These are phyloP conservation scores for Galeopsomyia nigrocyanea DNA, from an alignment of 2,888 invertebrate genomes.

Conservation along the genomic window DNA sequence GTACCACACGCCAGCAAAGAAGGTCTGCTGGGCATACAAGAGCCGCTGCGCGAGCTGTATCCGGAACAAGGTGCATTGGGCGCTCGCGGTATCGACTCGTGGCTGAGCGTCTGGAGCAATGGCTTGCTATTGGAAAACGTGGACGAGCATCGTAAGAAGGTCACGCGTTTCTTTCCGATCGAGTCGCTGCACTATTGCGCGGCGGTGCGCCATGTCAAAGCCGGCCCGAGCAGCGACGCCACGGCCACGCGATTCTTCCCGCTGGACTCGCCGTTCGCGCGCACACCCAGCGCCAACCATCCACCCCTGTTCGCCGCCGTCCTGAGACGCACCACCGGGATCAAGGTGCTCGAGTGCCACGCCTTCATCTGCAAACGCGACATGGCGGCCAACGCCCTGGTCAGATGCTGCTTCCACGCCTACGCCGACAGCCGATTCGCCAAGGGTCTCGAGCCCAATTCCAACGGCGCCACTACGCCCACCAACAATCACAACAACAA, in stretches of 20 bases:
- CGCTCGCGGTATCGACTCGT: conserved; percentile 93
- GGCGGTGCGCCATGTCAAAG: conserved; percentile 87
- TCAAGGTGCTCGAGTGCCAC: conserved; percentile 98
- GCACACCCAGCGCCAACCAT: conserved; percentile 92
- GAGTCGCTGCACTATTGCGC: conserved; percentile 96
- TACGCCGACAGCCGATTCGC: conserved; percentile 97
- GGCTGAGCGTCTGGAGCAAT: conserved; percentile 97
- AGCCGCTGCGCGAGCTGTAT: conserved; percentile 95
- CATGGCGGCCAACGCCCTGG: conserved; percentile 97
- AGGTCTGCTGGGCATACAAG: conserved; percentile 96
- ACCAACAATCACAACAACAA: conserved; percentile 73
- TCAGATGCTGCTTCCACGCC: conserved; percentile 97
- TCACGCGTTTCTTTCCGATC: conserved; percentile 96
- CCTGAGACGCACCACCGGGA: conserved; percentile 93
- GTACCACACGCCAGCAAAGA: conserved; percentile 98
- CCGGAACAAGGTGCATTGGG: conserved; percentile 93
- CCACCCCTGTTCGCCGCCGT: conserved; percentile 98
- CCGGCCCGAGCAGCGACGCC: conserved; percentile 67
- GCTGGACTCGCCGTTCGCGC: conserved; percentile 95
- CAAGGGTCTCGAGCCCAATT: conserved; percentile 71
- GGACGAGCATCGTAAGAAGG: conserved; percentile 93
- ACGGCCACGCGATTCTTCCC: conserved; percentile 92
- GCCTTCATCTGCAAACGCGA: conserved; percentile 98
- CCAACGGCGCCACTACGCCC: conserved; percentile 53
- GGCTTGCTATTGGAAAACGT: conserved; percentile 96